phyloP scores from a whole-genome alignment of 1,140 invertebrate genomes.

The Panulirus ornatus region DNA sequence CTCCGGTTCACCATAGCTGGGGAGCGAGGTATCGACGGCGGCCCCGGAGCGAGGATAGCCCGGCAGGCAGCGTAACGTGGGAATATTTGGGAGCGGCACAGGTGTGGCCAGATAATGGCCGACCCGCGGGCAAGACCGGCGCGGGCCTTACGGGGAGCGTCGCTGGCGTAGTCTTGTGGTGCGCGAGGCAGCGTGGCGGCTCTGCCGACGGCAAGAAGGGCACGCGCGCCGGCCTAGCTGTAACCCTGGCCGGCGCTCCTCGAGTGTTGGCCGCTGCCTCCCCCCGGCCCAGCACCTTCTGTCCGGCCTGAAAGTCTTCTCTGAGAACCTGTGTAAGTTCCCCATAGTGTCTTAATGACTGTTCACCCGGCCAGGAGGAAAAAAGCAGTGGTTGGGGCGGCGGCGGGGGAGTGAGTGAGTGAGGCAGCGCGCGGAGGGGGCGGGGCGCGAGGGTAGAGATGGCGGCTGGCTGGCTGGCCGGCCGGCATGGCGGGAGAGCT shows the following conservation, averaged over 20 bases:
- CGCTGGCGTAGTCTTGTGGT: neutral
- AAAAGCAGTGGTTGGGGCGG: too few relatives aligned
- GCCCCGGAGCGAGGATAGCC: slow-evolving; percentile 46
- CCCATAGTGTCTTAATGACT: neutral
- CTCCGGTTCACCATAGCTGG: neutral
- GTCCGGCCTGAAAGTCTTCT: neutral
- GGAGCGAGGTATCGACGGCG: slow-evolving; percentile 39
- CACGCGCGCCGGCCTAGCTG: neutral
- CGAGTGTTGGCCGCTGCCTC: neutral
- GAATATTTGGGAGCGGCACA: slow-evolving; percentile 54
- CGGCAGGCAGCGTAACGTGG: slow-evolving; percentile 48
- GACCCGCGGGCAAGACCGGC: slow-evolving; percentile 40
- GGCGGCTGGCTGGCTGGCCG: slow-evolving; percentile 40
- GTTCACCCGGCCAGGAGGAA: neutral
- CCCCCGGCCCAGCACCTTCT: neutral
- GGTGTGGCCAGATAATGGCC: slow-evolving; percentile 54
- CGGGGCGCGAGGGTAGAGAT: slow-evolving; percentile 45
- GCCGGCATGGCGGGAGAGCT: slow-evolving; percentile 22
- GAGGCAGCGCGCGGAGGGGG: slow-evolving; percentile 6
- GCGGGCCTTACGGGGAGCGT: neutral
- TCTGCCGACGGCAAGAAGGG: slow-evolving; percentile 47
- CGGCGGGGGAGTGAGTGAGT: neutral
- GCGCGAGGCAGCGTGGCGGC: slow-evolving; percentile 4
- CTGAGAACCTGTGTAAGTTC: neutral
- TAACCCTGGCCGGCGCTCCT: too few relatives aligned